These are phyloP conservation scores for Palythoa grandis DNA, from an alignment of 92 coral and sea anemone species.

Conservation along the genomic window DNA sequence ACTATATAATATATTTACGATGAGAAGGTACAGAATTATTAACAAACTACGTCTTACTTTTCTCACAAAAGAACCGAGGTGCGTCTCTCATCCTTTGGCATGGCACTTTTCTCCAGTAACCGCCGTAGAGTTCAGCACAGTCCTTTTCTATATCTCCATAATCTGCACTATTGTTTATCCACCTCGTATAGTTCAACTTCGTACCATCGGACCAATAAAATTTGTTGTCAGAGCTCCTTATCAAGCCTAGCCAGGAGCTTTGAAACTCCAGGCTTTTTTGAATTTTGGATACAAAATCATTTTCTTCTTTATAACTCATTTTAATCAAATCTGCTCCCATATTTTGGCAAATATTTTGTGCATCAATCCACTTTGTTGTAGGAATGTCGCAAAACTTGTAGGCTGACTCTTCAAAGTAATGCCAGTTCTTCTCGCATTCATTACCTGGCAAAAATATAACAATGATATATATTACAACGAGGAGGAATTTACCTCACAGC, in stretches of 20 bases:
- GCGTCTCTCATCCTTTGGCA: not conserved
- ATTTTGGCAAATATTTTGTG: slow-evolving; percentile 27
- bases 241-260: slow-evolving; percentile 32
- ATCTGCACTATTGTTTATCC: not conserved
- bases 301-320: slow-evolving; percentile 13
- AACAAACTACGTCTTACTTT: not conserved
- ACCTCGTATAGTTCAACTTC: slow-evolving; percentile 1
- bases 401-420: not conserved
- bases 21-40: not conserved
- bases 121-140: not conserved
- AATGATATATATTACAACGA: not conserved
- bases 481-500: too few species aligned
- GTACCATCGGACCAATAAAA: slow-evolving; percentile 35
- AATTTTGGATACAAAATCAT: not conserved
- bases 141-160: not conserved
- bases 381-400: slow-evolving; percentile 37
- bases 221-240: not conserved
- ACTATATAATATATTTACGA: too few species aligned
- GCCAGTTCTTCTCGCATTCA: slow-evolving; percentile 17
- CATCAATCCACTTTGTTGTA: slow-evolving; percentile 27
- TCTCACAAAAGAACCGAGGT: slow-evolving; percentile 9
- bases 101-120: slow-evolving; percentile 4
- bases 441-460: not conserved
- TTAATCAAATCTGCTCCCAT: slow-evolving; percentile 34
- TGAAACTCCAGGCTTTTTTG: not conserved